Percentiles rank a stretch among this genome's conserved stretches.
phyloP scores from a whole-genome alignment of 1,140 invertebrate genomes.

The Thaumetopoea pityocampa region DNA sequence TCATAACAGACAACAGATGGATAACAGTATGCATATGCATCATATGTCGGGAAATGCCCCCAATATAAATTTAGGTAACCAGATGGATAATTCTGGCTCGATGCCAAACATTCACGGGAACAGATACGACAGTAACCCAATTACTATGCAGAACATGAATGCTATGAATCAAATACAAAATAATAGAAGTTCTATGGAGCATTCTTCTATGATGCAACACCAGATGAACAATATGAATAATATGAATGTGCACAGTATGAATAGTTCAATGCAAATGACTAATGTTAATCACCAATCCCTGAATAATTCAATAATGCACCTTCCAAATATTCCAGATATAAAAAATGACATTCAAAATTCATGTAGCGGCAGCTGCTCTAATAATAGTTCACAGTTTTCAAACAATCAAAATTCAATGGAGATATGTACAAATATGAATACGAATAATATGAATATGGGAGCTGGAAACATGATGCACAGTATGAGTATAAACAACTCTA shows the following conservation, averaged over 20 bases:
- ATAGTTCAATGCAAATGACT: constrained; percentile 52
- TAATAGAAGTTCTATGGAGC: constrained; percentile 58
- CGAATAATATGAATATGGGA: constrained; percentile 50
- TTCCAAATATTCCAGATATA: constrained; percentile 65
- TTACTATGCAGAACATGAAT: constrained; percentile 60
- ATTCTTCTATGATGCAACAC: constrained; percentile 60
- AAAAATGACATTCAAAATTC: constrained; percentile 68
- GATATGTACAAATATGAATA: constrained; percentile 55
- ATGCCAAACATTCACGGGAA: constrained; percentile 54
- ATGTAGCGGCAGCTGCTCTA: constrained; percentile 60
- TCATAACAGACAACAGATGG: constrained; percentile 65
- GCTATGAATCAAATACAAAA: constrained; percentile 63
- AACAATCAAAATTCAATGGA: constrained; percentile 58
- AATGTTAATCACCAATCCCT: constrained; percentile 57
- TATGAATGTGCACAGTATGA: constrained; percentile 61
- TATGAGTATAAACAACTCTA: constrained; percentile 58
- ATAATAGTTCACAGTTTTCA: constrained; percentile 46
- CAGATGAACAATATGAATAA: constrained; percentile 61
- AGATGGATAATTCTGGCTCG: constrained; percentile 48
- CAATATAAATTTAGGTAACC: constrained; percentile 51
- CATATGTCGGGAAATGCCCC: constrained; percentile 54
- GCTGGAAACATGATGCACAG: constrained; percentile 52
- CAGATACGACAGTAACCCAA: constrained; percentile 59
- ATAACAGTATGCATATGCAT: constrained; percentile 67
- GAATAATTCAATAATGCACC: constrained; percentile 59